Percentiles rank a stretch among this genome's conserved stretches.
Conservation (phyloP, 2,113 vertebrate genomes). For the Odobenus rosmarus region DNA sequence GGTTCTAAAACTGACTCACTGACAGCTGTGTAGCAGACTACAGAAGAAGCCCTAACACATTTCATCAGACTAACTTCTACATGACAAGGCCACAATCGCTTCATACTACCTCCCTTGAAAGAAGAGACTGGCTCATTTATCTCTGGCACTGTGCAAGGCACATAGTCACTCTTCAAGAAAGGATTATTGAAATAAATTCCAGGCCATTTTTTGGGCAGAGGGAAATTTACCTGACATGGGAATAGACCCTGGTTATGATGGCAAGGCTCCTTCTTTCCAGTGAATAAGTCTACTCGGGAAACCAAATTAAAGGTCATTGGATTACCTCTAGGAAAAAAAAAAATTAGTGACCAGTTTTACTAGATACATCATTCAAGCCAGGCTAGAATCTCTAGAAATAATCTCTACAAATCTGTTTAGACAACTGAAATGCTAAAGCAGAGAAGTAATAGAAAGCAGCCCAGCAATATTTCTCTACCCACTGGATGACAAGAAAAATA, state of each 20-base stretch:
- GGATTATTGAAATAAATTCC: background rate
- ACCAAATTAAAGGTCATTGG: constrained; percentile 45
- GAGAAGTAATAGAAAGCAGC: constrained; percentile 52
- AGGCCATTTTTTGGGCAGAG: background rate
- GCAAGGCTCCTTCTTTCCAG: background rate
- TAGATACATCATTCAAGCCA: constrained; percentile 55
- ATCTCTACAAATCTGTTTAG: constrained; percentile 65
- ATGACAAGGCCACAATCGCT: background rate
- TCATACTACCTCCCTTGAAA: background rate
- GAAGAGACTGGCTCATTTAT: background rate
- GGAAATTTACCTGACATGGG: background rate
- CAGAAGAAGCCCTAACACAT: background rate
- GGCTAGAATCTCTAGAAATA: constrained; percentile 55
- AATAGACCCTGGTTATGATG: constrained; percentile 10
- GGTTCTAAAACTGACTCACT: background rate
- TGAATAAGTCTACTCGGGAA: constrained; percentile 37
- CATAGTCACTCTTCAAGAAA: background rate
- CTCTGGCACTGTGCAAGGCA: background rate
- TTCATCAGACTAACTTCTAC: constrained; percentile 32
- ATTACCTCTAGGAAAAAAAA: background rate
- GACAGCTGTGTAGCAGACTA: background rate
- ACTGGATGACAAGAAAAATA: constrained; percentile 71
- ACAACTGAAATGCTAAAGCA: constrained; percentile 61
- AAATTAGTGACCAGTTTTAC: constrained; percentile 5
- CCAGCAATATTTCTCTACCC: constrained; percentile 59